These are phyloP conservation scores for Drosophila grimshawi DNA, from an alignment of 1,140 invertebrate species.

Conservation along the genomic window DNA sequence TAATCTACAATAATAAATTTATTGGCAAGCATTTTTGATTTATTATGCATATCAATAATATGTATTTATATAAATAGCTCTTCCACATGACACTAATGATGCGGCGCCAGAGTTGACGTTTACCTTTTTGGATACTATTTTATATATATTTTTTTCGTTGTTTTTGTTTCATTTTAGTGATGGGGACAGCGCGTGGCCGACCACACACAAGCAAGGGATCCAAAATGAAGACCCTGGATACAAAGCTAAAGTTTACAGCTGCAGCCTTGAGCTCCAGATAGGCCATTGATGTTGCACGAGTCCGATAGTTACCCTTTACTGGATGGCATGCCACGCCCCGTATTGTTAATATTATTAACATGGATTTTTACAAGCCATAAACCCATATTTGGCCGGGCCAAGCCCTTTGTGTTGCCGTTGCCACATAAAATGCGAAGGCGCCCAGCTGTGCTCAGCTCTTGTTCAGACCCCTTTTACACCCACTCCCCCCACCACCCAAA, in stretches of 20 bases:
- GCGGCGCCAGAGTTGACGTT: constrained; percentile 59
- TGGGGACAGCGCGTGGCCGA: constrained; percentile 24
- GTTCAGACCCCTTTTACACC: background rate
- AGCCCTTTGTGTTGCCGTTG: constrained; percentile 71
- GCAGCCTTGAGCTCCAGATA: constrained; percentile 54
- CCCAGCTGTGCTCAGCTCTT: constrained; percentile 53
- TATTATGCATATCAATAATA: constrained; percentile 77
- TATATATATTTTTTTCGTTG: constrained; percentile 16
- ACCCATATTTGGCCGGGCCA: constrained; percentile 75
- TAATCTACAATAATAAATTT: constrained; percentile 82
- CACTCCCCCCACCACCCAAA: background rate
- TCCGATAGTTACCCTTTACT: constrained; percentile 72
- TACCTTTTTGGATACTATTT: constrained; percentile 48
- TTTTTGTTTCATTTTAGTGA: constrained; percentile 6
- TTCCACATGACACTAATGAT: constrained; percentile 76
- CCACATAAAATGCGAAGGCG: constrained; percentile 62
- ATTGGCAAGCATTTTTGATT: constrained; percentile 80
- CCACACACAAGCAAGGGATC: constrained; percentile 31
- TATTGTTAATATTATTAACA: constrained; percentile 82
- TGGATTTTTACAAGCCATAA: constrained; percentile 83
- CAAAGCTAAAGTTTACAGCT: constrained; percentile 57
- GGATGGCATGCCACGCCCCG: constrained; percentile 25
- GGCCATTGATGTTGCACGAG: constrained; percentile 38
- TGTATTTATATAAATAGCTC: constrained; percentile 59
- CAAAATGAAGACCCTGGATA: constrained; percentile 11